These are phyloP conservation scores for Dascillus cervinus DNA, from an alignment of 2,888 invertebrate genomes.

Conservation along the genomic window DNA sequence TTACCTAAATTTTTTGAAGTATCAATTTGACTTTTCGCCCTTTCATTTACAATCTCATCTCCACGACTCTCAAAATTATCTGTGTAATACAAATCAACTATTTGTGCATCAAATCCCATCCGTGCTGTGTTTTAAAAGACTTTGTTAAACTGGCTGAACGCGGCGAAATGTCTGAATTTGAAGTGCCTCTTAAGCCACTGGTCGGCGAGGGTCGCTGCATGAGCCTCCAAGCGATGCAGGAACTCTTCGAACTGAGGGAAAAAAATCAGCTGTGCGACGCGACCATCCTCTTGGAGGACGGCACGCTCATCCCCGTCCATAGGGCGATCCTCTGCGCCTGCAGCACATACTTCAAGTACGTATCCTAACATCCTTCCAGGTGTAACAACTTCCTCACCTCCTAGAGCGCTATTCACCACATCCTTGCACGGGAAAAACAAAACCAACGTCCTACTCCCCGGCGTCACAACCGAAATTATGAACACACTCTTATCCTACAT, in stretches of 20 bases:
- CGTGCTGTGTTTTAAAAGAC: too few species aligned
- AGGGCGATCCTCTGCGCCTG: conserved; percentile 79
- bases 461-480: conserved; percentile 70
- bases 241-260: conserved; percentile 74
- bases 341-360: conserved; percentile 83
- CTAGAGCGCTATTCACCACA: conserved; percentile 76
- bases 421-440: conserved; percentile 63
- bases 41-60: conserved; percentile 21
- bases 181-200: conserved; percentile 28
- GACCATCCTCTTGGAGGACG: conserved; percentile 72
- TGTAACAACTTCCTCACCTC: conserved; percentile 13
- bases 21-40: conserved; percentile 24
- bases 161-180: conserved; percentile 26
- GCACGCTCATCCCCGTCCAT: conserved; percentile 75
- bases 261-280: conserved; percentile 84
- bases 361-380: conserved; percentile 20
- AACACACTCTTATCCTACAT: conserved; percentile 75
- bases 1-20: conserved; percentile 17
- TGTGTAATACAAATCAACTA: too few species aligned
- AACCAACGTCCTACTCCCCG: conserved; percentile 63
- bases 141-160: conserved; percentile 7
- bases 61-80: conserved; percentile 9
- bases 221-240: conserved; percentile 78
- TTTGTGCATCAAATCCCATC: too few species aligned
- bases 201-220: conserved; percentile 57